Evolutionary conservation across 2,888 invertebrate genomes (phyloP).

Genomic region (Podotricha telesiphe): DNA sequence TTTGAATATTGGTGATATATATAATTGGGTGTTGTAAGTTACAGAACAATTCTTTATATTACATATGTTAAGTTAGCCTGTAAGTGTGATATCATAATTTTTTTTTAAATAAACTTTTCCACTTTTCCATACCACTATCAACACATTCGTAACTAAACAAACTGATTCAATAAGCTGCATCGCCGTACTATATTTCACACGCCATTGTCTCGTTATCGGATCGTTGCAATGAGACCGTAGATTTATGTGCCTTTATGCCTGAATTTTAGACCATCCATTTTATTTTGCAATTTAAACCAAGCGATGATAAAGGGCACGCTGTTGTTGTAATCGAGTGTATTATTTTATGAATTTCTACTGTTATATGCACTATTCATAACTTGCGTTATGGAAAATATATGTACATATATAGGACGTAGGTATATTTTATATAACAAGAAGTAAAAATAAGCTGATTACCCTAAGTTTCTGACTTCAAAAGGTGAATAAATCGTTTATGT

Average conservation of each 20-base stretch:
- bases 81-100: too few relatives aligned
- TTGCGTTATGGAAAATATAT: too few relatives aligned
- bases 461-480: too few relatives aligned
- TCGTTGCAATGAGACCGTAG: constrained; percentile 53
- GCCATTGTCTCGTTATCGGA: constrained; percentile 61
- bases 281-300: constrained; percentile 42
- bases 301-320: constrained; percentile 35
- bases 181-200: constrained; percentile 59
- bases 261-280: constrained; percentile 42
- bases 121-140: not conserved
- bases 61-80: too few relatives aligned
- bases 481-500: too few relatives aligned
- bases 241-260: constrained; percentile 55
- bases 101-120: not conserved
- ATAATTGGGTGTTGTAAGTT: too few relatives aligned
- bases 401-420: too few relatives aligned
- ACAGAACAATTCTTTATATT: too few relatives aligned
- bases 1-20: too few relatives aligned
- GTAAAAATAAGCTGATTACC: too few relatives aligned
- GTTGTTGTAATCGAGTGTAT: constrained; percentile 12
- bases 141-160: constrained; percentile 22
- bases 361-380: not conserved
- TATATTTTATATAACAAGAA: too few relatives aligned
- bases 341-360: constrained; percentile 14
- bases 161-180: constrained; percentile 57